A percentile compares a stretch with the other conserved stretches of the same genome.
phyloP scores from a whole-genome alignment of 2,113 vertebrate species.

The Ellobius talpinus region DNA sequence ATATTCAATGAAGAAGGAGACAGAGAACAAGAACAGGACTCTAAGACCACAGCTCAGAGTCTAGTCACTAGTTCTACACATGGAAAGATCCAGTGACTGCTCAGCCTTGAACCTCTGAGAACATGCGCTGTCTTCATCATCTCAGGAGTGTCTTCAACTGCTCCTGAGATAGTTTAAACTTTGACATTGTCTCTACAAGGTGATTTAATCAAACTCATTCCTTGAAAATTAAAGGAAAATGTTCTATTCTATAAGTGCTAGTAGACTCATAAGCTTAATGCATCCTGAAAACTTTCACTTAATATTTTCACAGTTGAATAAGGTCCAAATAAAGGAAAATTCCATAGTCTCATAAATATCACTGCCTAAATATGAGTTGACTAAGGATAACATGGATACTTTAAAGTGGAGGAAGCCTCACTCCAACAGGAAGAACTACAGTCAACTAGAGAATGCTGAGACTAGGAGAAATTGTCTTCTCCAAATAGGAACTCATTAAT shows the following conservation, averaged over 20 bases:
- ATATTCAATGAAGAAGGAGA: not conserved
- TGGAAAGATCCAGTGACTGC: not conserved
- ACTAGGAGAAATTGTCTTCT: not conserved
- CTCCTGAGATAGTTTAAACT: not conserved
- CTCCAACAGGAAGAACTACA: not conserved
- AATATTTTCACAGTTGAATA: not conserved
- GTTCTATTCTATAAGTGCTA: not conserved
- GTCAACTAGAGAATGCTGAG: not conserved
- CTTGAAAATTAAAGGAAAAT: not conserved
- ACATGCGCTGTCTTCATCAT: not conserved
- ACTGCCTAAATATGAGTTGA: not conserved
- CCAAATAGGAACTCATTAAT: too few relatives aligned
- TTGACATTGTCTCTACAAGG: not conserved
- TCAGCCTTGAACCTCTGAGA: not conserved
- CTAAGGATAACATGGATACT: not conserved
- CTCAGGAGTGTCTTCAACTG: not conserved
- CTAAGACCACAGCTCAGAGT: not conserved
- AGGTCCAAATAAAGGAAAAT: not conserved
- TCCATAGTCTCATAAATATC: not conserved
- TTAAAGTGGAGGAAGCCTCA: not conserved
- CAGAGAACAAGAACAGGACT: not conserved
- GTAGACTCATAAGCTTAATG: not conserved
- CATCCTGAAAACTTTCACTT: not conserved
- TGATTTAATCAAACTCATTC: not conserved
- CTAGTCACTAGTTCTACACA: not conserved